These are phyloP conservation scores for Colletes gigas DNA, from an alignment of 1,140 invertebrate genomes.

Conservation along the genomic window DNA sequence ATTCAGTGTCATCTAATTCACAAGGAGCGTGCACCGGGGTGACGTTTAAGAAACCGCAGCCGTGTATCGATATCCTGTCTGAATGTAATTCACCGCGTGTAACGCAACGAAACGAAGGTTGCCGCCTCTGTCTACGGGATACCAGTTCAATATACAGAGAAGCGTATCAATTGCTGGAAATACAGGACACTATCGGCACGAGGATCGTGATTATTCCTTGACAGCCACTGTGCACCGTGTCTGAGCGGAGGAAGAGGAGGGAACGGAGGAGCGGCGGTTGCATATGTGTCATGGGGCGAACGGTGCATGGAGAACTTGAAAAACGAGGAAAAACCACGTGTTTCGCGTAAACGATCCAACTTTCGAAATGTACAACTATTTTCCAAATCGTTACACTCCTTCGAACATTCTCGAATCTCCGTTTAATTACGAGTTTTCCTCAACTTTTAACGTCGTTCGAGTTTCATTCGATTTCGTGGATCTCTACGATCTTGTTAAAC, in stretches of 20 bases:
- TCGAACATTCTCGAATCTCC: too few relatives aligned
- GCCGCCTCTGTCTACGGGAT: constrained; percentile 27
- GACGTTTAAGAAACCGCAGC: constrained; percentile 30
- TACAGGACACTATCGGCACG: constrained; percentile 63
- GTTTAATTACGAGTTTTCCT: too few relatives aligned
- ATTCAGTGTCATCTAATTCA: not conserved
- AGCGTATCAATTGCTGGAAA: constrained; percentile 66
- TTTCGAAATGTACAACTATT: too few relatives aligned
- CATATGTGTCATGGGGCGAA: constrained; percentile 11
- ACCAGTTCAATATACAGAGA: constrained; percentile 42
- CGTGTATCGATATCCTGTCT: constrained; percentile 52
- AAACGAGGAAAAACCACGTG: not conserved
- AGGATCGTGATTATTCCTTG: constrained; percentile 67
- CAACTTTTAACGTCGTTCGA: too few relatives aligned
- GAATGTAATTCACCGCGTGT: constrained; percentile 33
- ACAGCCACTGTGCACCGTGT: constrained; percentile 57
- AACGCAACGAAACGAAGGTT: constrained; percentile 61
- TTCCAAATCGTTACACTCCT: too few relatives aligned
- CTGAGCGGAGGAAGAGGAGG: not conserved
- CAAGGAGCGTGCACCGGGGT: not conserved
- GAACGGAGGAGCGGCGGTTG: not conserved
- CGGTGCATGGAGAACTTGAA: not conserved
- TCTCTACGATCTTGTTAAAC: too few relatives aligned
- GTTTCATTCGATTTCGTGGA: too few relatives aligned
- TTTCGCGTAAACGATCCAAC: too few relatives aligned